Evolutionary conservation across 2,888 invertebrate genomes (phyloP).

Genomic region (Tuta absoluta): DNA sequence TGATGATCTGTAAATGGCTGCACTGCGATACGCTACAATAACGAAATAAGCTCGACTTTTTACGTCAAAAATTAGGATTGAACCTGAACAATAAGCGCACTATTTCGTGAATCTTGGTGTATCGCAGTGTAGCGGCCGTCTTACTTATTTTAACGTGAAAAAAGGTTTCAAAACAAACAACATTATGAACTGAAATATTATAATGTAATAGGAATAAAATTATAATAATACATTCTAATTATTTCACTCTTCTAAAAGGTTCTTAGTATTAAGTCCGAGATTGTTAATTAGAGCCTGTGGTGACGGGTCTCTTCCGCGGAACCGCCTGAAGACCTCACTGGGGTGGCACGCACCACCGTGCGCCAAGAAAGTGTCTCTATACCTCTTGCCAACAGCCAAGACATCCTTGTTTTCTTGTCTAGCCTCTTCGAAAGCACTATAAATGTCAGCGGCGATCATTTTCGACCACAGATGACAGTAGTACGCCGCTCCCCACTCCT

Average conservation of each 20-base stretch:
- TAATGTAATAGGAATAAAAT: conserved; percentile 53
- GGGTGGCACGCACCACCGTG: conserved; percentile 91
- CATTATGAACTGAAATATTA: conserved; percentile 46
- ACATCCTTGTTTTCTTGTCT: conserved; percentile 75
- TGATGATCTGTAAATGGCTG: neutral
- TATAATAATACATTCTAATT: conserved; percentile 43
- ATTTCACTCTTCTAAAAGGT: conserved; percentile 53
- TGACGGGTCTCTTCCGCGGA: conserved; percentile 95
- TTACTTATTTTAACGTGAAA: neutral
- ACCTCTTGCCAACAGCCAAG: conserved; percentile 84
- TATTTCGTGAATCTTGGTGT: too few species aligned
- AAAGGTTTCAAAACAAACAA: conserved; percentile 4
- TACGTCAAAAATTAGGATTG: too few species aligned
- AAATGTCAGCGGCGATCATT: conserved; percentile 95
- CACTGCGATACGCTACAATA: neutral
- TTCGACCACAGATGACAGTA: conserved; percentile 92
- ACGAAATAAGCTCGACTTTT: too few species aligned
- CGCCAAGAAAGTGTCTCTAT: conserved; percentile 90
- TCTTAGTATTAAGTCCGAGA: conserved; percentile 76
- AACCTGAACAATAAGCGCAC: too few species aligned
- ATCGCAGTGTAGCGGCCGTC: too few species aligned
- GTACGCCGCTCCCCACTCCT: conserved; percentile 92
- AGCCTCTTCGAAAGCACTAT: conserved; percentile 90
- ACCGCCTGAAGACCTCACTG: conserved; percentile 92
- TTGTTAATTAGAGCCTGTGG: conserved; percentile 88